These are phyloP conservation scores for Oxycera nigricornis DNA, from an alignment of 2,888 invertebrate species.

Conservation along the genomic window DNA sequence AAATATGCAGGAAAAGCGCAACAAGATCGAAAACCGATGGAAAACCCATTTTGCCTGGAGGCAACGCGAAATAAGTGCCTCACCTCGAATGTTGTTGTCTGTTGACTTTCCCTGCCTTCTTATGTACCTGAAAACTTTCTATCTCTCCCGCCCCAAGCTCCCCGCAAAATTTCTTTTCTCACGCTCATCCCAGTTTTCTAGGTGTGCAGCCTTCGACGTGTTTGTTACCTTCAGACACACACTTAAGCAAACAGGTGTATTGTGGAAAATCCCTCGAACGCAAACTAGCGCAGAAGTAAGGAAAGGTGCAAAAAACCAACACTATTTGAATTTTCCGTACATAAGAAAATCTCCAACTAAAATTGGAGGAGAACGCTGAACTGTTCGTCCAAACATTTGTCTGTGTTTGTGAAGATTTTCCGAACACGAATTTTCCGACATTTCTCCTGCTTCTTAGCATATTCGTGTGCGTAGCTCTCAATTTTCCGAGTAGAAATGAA, in stretches of 20 bases:
- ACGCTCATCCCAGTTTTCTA: constrained; percentile 1
- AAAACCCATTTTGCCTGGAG: constrained; percentile 25
- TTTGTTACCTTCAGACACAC: constrained; percentile 39
- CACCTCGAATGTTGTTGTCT: constrained; percentile 46
- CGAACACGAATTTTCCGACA: background rate
- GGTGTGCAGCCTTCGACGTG: constrained; percentile 9
- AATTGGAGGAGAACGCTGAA: no score
- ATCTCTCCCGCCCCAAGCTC: background rate
- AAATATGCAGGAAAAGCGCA: constrained; percentile 41
- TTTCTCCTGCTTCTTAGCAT: background rate
- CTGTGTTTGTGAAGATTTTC: background rate
- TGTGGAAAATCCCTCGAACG: constrained; percentile 31
- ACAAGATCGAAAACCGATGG: constrained; percentile 41
- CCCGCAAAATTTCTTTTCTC: constrained; percentile 19
- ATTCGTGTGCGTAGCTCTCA: background rate
- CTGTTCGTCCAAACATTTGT: no score
- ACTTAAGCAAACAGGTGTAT: constrained; percentile 32
- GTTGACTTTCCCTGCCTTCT: constrained; percentile 35
- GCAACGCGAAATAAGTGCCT: constrained; percentile 41
- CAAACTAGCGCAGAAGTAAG: background rate
- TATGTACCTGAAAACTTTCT: constrained; percentile 16
- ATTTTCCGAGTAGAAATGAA: background rate
- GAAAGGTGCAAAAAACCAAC: background rate
- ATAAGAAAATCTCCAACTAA: background rate
- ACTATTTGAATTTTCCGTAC: background rate